Percentiles rank a stretch among this genome's conserved stretches.
Evolutionary conservation across 2,113 vertebrate species (phyloP).

Genomic region (Irena cyanogastra): DNA sequence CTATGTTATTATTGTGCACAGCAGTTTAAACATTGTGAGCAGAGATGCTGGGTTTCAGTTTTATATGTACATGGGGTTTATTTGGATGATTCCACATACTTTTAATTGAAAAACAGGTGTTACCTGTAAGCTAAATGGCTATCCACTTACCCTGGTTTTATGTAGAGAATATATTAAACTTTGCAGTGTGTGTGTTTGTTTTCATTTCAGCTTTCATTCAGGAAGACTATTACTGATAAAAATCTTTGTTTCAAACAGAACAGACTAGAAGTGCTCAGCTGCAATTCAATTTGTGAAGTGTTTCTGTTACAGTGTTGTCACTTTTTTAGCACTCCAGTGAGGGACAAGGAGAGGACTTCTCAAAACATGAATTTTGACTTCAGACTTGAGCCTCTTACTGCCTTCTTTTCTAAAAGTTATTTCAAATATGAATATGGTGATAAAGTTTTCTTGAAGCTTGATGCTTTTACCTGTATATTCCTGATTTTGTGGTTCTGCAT

Average conservation of each 20-base stretch:
- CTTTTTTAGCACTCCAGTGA: not conserved
- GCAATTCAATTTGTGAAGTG: not conserved
- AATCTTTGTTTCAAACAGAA: not conserved
- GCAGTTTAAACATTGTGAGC: not conserved
- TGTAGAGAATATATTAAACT: not conserved
- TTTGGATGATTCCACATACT: not conserved
- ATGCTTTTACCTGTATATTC: not conserved
- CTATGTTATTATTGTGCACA: not conserved
- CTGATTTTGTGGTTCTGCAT: not conserved
- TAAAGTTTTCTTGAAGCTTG: not conserved
- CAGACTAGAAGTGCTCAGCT: not conserved
- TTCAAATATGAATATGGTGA: not conserved
- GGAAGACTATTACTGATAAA: constrained; percentile 20
- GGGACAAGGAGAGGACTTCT: not conserved
- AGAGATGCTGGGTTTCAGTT: not conserved
- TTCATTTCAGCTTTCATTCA: constrained; percentile 15
- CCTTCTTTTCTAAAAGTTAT: not conserved
- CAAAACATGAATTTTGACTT: not conserved
- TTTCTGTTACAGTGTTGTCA: not conserved
- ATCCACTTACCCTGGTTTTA: not conserved
- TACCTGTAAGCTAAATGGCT: not conserved
- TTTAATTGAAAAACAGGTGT: not conserved
- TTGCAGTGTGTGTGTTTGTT: not conserved
- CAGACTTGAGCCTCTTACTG: not conserved
- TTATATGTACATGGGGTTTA: not conserved